phyloP scores from a whole-genome alignment of 2,113 vertebrate genomes.

The Ochotona princeps region DNA sequence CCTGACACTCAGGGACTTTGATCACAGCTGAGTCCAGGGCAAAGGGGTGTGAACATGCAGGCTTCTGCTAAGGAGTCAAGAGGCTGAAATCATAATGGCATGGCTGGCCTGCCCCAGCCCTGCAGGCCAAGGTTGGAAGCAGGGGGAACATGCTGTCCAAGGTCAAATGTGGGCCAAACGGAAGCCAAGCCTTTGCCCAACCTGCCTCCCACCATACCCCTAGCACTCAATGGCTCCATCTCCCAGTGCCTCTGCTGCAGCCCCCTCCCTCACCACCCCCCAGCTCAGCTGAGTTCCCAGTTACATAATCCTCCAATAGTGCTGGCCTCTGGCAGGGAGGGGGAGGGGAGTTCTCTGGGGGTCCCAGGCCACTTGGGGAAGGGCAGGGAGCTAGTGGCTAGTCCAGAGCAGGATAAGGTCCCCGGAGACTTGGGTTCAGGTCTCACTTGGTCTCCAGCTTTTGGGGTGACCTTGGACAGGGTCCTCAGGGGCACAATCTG shows the following conservation, averaged over 20 bases:
- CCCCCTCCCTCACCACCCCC: conserved; percentile 61
- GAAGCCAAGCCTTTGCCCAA: background rate
- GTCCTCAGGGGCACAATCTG: background rate
- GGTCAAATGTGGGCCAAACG: conserved; percentile 45
- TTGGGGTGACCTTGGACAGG: conserved; percentile 69
- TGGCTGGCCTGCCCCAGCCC: background rate
- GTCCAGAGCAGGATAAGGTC: background rate
- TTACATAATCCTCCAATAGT: conserved; percentile 69
- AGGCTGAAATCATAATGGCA: background rate
- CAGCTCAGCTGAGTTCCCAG: conserved; percentile 58
- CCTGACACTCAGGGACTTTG: background rate
- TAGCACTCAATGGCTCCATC: background rate
- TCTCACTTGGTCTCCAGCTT: conserved; percentile 22
- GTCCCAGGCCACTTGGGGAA: background rate
- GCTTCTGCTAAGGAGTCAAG: background rate
- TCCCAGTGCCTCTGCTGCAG: background rate
- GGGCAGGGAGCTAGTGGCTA: background rate
- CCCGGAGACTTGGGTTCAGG: conserved; percentile 18
- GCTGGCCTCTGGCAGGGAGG: conserved; percentile 51
- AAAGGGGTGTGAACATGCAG: background rate
- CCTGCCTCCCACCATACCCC: background rate
- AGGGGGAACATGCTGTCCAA: conserved; percentile 1
- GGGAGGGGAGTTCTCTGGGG: background rate
- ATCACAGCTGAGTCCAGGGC: background rate
- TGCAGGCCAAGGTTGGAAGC: background rate